phyloP scores from a whole-genome alignment of 1,140 invertebrate genomes.

The Leptestheria dahalacensis region DNA sequence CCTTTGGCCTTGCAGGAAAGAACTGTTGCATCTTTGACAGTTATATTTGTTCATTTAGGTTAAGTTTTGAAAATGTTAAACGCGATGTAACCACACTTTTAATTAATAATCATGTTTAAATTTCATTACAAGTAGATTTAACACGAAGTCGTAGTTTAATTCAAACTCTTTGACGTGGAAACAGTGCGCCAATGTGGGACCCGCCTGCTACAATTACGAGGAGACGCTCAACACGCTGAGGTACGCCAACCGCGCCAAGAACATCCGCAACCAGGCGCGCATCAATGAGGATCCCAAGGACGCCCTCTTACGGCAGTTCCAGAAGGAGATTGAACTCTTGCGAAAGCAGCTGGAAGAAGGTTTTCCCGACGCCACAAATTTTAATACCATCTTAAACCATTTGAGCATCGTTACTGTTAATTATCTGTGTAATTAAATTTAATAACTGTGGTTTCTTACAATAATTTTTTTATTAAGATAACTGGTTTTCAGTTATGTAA shows the following conservation, averaged over 20 bases:
- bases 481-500: no score
- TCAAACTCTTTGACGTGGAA: constrained; percentile 3
- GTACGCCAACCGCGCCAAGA: constrained; percentile 94
- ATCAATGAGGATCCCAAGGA: constrained; percentile 98
- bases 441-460: no score
- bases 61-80: no score
- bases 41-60: no score
- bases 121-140: not conserved
- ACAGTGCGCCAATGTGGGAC: constrained; percentile 82
- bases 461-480: no score
- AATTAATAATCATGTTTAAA: no score
- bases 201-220: constrained; percentile 91
- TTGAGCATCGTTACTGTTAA: no score
- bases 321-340: constrained; percentile 88
- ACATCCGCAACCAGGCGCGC: constrained; percentile 88
- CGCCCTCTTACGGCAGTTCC: constrained; percentile 84
- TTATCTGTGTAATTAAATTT: no score
- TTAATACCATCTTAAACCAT: no score
- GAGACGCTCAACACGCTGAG: constrained; percentile 92
- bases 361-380: constrained; percentile 13
- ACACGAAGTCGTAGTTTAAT: constrained; percentile 13
- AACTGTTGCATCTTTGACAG: no score
- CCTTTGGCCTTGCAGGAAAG: no score
- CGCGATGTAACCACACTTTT: no score
- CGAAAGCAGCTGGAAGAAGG: constrained; percentile 64